Conservation (phyloP, 2,797 vertebrate genomes). For the Trichosurus vulpecula region DNA sequence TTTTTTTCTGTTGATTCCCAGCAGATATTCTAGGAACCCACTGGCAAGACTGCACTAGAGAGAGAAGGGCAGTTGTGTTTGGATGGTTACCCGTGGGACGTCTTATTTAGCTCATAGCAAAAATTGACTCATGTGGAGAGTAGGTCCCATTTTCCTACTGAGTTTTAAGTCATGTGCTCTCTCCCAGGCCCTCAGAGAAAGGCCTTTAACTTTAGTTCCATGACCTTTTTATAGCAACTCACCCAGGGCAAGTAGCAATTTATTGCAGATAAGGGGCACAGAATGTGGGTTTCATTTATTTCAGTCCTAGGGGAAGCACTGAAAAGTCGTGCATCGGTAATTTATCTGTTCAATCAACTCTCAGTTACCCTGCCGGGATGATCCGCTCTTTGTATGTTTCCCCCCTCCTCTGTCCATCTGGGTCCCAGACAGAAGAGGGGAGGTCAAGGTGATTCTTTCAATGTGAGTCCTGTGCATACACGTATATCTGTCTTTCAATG, state of each 20-base stretch:
- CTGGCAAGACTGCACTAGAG: neutral
- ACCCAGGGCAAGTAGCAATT: slow-evolving; percentile 4
- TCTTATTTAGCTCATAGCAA: neutral
- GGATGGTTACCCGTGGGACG: neutral
- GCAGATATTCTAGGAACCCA: neutral
- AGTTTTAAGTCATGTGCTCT: neutral
- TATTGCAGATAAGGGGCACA: slow-evolving; percentile 2
- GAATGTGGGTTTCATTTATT: slow-evolving; percentile 3
- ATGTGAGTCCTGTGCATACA: neutral
- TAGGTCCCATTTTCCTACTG: slow-evolving; percentile 1
- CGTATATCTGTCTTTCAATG: neutral
- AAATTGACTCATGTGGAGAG: neutral
- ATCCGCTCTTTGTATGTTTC: neutral
- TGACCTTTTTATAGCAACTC: slow-evolving; percentile 5
- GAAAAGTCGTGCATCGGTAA: neutral
- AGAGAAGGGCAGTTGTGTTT: neutral
- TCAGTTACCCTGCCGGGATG: neutral
- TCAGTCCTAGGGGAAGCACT: slow-evolving; percentile 1
- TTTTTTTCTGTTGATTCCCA: neutral
- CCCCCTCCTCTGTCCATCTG: neutral
- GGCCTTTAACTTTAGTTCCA: neutral
- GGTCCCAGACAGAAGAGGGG: neutral
- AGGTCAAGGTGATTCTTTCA: neutral
- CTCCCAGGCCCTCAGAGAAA: neutral
- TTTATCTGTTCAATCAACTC: neutral